A percentile compares a stretch with the other conserved stretches of the same genome.
phyloP scores from a whole-genome alignment of 64 coral and sea anemone species.

The Porites lutea region DNA sequence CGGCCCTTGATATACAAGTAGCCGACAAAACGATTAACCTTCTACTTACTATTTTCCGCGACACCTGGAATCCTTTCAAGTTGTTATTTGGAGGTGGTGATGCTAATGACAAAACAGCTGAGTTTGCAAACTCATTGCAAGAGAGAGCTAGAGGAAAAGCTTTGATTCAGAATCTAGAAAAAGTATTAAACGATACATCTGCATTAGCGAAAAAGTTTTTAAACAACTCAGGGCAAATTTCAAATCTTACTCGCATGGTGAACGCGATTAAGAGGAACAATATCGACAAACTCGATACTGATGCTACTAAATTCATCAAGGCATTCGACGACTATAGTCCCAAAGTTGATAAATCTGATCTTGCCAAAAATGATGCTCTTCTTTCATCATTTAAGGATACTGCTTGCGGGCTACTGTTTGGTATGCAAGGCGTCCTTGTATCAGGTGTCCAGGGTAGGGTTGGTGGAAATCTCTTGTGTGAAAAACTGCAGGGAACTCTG shows the following conservation, averaged over 20 bases:
- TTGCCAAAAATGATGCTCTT: slow-evolving; percentile 33
- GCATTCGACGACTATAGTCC: slow-evolving; percentile 69
- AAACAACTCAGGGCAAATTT: too few species aligned
- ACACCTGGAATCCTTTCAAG: too few species aligned
- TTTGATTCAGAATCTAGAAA: too few species aligned
- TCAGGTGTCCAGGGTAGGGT: background rate
- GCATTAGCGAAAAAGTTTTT: too few species aligned
- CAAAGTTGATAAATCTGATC: slow-evolving; percentile 15
- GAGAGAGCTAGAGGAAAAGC: too few species aligned
- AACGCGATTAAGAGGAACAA: slow-evolving; percentile 2
- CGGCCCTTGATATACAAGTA: background rate
- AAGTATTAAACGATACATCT: too few species aligned
- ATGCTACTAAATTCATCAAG: slow-evolving; percentile 57
- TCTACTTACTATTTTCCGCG: background rate
- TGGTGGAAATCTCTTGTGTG: slow-evolving; percentile 47
- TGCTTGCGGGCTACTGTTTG: slow-evolving; percentile 45
- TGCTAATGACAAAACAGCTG: too few species aligned
- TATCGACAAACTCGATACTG: background rate
- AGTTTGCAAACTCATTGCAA: too few species aligned
- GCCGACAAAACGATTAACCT: background rate
- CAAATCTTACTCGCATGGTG: background rate
- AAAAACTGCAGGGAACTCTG: slow-evolving; percentile 59
- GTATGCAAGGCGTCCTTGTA: background rate
- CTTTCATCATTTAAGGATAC: slow-evolving; percentile 47
- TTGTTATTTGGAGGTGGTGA: too few species aligned